These are phyloP conservation scores for Orchesella cincta DNA, from an alignment of 1,140 invertebrate species.

Conservation along the genomic window DNA sequence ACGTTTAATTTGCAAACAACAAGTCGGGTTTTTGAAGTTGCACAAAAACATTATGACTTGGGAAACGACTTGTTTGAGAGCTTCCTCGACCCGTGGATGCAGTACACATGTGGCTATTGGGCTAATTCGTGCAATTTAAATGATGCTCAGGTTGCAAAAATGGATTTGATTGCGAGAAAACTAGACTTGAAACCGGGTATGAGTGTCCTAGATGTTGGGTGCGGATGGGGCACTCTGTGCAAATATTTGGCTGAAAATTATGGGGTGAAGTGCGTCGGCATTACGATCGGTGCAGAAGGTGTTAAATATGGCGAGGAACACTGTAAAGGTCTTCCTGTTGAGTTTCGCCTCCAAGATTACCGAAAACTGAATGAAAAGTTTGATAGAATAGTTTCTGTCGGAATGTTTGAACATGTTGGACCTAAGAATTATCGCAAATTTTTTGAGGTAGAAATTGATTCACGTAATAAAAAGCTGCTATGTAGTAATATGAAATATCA, in stretches of 20 bases:
- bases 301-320: background rate
- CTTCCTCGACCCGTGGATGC: background rate
- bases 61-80: constrained; percentile 23
- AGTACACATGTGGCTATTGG: constrained; percentile 20
- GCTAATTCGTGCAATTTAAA: constrained; percentile 1
- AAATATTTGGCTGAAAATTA: constrained; percentile 18
- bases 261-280: constrained; percentile 23
- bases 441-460: constrained; percentile 31
- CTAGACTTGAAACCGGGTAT: constrained; percentile 10
- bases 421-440: background rate
- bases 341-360: background rate
- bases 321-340: constrained; percentile 9
- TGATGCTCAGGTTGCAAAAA: constrained; percentile 25
- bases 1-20: constrained; percentile 20
- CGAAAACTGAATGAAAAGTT: constrained; percentile 20
- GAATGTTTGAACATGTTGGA: constrained; percentile 27
- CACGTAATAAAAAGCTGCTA: too few species aligned
- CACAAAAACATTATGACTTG: constrained; percentile 24
- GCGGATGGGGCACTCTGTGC: constrained; percentile 13
- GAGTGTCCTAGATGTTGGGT: constrained; percentile 14
- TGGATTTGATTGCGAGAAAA: constrained; percentile 25
- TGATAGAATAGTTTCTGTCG: constrained; percentile 20
- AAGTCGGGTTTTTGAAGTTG: background rate
- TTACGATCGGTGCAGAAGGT: constrained; percentile 12
- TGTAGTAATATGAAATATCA: background rate